Percentiles rank a stretch among this genome's conserved stretches.
Evolutionary conservation across 2,888 invertebrate species (phyloP).

Genomic region (Bimastos eiseni): DNA sequence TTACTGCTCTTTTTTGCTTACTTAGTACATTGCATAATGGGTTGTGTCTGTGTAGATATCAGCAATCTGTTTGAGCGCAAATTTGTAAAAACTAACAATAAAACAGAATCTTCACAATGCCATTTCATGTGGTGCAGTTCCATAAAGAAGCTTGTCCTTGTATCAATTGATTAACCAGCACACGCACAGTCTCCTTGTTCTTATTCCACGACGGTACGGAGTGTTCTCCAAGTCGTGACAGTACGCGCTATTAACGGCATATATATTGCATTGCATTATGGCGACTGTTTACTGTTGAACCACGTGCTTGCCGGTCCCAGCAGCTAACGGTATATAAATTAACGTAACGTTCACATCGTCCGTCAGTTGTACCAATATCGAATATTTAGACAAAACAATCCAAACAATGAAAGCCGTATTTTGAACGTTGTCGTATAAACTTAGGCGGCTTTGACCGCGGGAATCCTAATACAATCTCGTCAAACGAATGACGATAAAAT

Average conservation of each 20-base stretch:
- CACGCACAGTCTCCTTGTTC: too few species aligned
- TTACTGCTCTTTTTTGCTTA: too few species aligned
- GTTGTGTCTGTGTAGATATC: too few species aligned
- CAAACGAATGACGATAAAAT: conserved; percentile 2
- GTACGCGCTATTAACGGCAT: neutral
- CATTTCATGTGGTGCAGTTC: too few species aligned
- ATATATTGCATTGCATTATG: neutral
- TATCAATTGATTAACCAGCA: too few species aligned
- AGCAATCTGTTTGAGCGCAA: too few species aligned
- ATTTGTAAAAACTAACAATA: neutral
- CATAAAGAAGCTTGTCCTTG: too few species aligned
- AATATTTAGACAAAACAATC: neutral
- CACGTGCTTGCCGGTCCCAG: neutral
- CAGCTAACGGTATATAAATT: neutral
- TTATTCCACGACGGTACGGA: too few species aligned
- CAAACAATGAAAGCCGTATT: neutral
- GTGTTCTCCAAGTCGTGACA: too few species aligned
- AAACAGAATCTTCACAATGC: neutral
- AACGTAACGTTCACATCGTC: neutral
- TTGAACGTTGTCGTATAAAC: conserved; percentile 8
- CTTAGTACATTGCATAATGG: too few species aligned
- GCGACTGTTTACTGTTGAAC: conserved; percentile 21
- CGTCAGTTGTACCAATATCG: neutral
- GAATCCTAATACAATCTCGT: neutral
- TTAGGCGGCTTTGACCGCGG: neutral